A percentile compares a stretch with the other conserved stretches of the same genome.
Conservation (phyloP, 1,140 invertebrate species). For the Zaprionus nigranus region DNA sequence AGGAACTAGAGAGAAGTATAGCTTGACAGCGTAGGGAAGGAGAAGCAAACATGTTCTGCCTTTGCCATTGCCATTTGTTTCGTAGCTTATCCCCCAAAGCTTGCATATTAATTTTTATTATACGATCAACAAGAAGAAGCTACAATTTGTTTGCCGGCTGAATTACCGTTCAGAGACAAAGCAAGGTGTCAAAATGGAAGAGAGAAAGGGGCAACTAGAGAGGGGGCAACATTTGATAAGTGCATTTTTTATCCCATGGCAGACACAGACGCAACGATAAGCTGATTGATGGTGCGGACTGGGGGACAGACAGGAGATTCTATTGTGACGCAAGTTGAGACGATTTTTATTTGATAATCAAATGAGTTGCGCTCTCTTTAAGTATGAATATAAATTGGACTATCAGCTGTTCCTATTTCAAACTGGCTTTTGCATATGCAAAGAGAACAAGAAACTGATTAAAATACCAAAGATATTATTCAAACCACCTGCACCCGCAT, state of each 20-base stretch:
- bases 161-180: constrained; percentile 18
- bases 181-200: background rate
- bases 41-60: constrained; percentile 38
- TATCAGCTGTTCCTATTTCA: constrained; percentile 24
- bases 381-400: background rate
- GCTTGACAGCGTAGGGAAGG: background rate
- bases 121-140: constrained; percentile 51
- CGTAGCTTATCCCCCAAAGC: constrained; percentile 25
- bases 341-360: constrained; percentile 24
- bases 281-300: constrained; percentile 30
- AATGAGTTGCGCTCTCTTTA: constrained; percentile 5
- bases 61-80: constrained; percentile 10
- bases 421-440: constrained; percentile 35
- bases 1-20: constrained; percentile 12
- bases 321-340: constrained; percentile 10
- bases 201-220: background rate
- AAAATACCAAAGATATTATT: background rate
- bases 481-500: background rate
- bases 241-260: constrained; percentile 44
- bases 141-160: constrained; percentile 39
- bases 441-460: background rate
- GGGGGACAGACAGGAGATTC: constrained; percentile 8
- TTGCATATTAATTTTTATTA: constrained; percentile 60
- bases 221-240: constrained; percentile 17
- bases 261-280: constrained; percentile 28